These are phyloP conservation scores for Gallirallus australis DNA, from an alignment of 2,797 vertebrate species.

Conservation along the genomic window DNA sequence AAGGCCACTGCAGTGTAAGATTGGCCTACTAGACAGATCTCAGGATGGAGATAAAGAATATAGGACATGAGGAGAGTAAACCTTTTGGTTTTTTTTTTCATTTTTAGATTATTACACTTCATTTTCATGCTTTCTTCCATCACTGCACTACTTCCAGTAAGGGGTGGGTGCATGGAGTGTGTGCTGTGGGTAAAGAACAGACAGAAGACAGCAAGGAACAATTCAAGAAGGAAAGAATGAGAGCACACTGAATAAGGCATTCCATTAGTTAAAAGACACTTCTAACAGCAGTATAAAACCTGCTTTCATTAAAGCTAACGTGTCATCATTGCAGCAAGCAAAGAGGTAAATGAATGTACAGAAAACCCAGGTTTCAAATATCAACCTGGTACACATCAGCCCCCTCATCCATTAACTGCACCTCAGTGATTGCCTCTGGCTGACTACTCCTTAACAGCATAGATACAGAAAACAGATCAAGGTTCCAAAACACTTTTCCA, in stretches of 20 bases:
- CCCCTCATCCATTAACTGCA: slow-evolving; percentile 35
- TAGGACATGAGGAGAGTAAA: background rate
- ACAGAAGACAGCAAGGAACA: background rate
- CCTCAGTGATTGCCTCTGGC: background rate
- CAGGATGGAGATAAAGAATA: background rate
- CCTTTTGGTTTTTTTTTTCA: background rate
- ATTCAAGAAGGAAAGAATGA: background rate
- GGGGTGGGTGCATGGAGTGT: fast-evolving
- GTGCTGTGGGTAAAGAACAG: background rate
- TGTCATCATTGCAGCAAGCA: slow-evolving; percentile 1
- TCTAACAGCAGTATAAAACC: background rate
- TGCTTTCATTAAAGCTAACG: background rate
- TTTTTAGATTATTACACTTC: slow-evolving; percentile 2
- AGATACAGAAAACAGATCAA: slow-evolving; percentile 26
- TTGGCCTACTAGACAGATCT: background rate
- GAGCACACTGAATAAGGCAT: background rate
- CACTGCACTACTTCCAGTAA: background rate
- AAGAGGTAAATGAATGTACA: slow-evolving; percentile 4
- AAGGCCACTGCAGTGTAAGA: background rate
- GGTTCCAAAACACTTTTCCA: slow-evolving; percentile 28
- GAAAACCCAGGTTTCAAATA: slow-evolving; percentile 49
- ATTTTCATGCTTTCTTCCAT: slow-evolving; percentile 21
- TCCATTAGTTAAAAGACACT: slow-evolving; percentile 10
- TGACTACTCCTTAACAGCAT: background rate
- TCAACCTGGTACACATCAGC: background rate